A percentile compares a stretch with the other conserved stretches of the same genome.
These are phyloP conservation scores for Drosophila kanapiae DNA, from an alignment of 1,140 invertebrate species.

Conservation along the genomic window DNA sequence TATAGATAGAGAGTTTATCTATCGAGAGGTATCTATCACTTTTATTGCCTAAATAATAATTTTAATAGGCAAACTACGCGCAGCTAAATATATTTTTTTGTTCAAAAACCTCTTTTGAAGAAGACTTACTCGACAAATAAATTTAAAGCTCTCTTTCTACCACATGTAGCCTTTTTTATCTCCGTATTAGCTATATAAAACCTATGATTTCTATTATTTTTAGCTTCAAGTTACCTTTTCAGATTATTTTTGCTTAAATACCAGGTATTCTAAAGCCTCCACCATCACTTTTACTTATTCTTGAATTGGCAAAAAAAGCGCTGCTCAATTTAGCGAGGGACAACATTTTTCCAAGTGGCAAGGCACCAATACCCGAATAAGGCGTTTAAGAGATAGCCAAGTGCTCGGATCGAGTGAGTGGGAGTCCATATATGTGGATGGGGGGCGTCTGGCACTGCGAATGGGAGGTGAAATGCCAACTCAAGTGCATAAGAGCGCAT, in stretches of 20 bases:
- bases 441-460: not conserved
- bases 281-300: not conserved
- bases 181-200: too few species aligned
- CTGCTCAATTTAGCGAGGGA: conserved; percentile 65
- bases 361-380: conserved; percentile 11
- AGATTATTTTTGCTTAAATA: not conserved
- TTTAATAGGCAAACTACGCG: too few species aligned
- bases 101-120: too few species aligned
- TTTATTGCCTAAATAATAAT: too few species aligned
- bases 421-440: conserved; percentile 16
- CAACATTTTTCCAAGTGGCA: conserved; percentile 60
- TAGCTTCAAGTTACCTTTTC: too few species aligned
- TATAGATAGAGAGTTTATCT: too few species aligned
- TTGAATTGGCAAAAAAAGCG: conserved; percentile 36
- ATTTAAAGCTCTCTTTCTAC: too few species aligned
- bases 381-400: conserved; percentile 56
- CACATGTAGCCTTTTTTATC: too few species aligned
- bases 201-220: too few species aligned
- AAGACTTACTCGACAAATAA: too few species aligned
- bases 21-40: too few species aligned
- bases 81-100: too few species aligned
- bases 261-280: not conserved
- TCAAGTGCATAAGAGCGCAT: conserved; percentile 68
- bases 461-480: conserved; percentile 14
- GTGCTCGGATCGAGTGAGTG: conserved; percentile 38